Conservation (phyloP, 2,113 vertebrate genomes). For the Dipodomys stephensi region DNA sequence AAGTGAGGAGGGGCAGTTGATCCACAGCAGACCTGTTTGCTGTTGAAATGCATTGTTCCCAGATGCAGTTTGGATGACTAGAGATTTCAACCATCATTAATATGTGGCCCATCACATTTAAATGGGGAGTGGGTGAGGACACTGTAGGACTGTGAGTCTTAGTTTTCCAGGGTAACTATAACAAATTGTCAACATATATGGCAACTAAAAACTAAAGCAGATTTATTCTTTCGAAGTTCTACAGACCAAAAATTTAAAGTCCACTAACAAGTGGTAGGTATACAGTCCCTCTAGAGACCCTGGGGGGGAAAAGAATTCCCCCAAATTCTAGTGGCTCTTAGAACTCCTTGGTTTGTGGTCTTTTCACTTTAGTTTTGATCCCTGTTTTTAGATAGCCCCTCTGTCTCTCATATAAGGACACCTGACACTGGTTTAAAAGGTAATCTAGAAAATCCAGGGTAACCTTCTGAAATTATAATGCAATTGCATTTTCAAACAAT, state of each 20-base stretch:
- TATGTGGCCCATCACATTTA: not conserved
- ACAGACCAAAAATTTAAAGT: not conserved
- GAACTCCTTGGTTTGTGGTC: not conserved
- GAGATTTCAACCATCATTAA: not conserved
- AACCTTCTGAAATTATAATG: not conserved
- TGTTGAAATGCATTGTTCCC: not conserved
- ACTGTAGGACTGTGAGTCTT: not conserved
- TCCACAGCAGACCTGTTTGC: not conserved
- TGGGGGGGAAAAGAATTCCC: not conserved
- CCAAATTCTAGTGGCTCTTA: not conserved
- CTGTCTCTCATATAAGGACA: not conserved
- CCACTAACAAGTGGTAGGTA: not conserved
- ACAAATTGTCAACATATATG: not conserved
- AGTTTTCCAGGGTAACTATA: not conserved
- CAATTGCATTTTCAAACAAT: not conserved
- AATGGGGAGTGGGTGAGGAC: not conserved
- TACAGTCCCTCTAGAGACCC: not conserved
- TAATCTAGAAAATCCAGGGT: not conserved
- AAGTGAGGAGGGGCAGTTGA: not conserved
- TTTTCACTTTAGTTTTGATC: too few species aligned
- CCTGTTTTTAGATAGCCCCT: not conserved
- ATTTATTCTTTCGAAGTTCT: not conserved
- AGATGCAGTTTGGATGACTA: not conserved
- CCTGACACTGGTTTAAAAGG: not conserved
- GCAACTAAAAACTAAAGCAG: not conserved